Evolutionary conservation across 2,888 invertebrate species (phyloP), one percentile per base, ranked within the genome.

Genomic region (Tenthredo scrophulariae): DNA sequence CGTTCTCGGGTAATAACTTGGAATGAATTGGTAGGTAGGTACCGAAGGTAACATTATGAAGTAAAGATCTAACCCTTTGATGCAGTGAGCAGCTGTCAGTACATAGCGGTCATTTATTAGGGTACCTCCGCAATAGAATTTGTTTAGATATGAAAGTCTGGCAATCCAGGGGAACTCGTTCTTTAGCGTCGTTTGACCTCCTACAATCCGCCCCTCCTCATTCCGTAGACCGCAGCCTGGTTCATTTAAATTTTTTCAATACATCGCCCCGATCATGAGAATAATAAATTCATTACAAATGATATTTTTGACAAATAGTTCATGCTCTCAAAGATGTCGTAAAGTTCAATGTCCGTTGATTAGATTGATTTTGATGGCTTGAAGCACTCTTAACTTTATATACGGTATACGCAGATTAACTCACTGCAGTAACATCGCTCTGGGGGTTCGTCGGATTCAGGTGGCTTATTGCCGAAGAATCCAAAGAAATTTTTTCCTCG

Each of bases 161-260:
- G 96, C 97, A 96, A 98, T 97, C 98, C 98, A 98, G 6, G 98
- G 98, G 92, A 97, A 98, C 93, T 97, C 97, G 91, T 97, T 97
- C 89, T 95, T 94, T 58, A 95, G 95, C 0, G 97, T 96, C 26
- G 96, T 96, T 84, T 95, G 95, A 0, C 98, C 98, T 1, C 97
- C 97, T 0, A 98, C 97, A 88, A 98, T 97, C 86, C 98, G 95
- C 83, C 96, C 96, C 87, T 96, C 96, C 89, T 97, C 97, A 91
- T 97, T 97, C 90, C 97, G 95, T 91, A 97, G 96, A 6, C 98
- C 98, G 90, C 98, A 98, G 93, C 96, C 97, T 97, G 94, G 91
- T 87, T 22, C 29, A 83, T 67, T 29, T 2, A 65, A 84, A 43
- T 70, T 86, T 46, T 67, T 50, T 33, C n/a, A 67, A 15, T 33